A percentile compares a stretch with the other conserved stretches of the same genome.
Conservation (phyloP, 2,113 vertebrate genomes). For the Vanacampus margaritifer region DNA sequence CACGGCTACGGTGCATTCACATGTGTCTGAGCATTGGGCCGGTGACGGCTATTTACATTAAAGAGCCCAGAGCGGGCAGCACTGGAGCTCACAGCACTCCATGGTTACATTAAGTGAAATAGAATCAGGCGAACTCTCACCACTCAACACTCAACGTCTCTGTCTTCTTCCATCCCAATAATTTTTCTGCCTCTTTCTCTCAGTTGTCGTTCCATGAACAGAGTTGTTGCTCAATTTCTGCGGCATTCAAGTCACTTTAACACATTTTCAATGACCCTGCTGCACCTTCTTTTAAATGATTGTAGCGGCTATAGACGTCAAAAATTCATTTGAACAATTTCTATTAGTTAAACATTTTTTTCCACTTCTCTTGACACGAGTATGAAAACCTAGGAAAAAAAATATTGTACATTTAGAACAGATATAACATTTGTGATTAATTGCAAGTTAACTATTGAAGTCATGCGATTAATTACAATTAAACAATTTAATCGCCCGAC, state of each 20-base stretch:
- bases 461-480: too few species aligned
- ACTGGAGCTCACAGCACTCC: conserved; percentile 56
- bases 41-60: conserved; percentile 70
- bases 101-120: conserved; percentile 70
- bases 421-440: too few species aligned
- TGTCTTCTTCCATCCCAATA: conserved; percentile 36
- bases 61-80: conserved; percentile 58
- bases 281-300: neutral
- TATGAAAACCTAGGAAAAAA: too few species aligned
- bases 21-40: conserved; percentile 55
- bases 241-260: conserved; percentile 16
- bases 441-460: too few species aligned
- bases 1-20: conserved; percentile 54
- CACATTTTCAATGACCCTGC: conserved; percentile 3
- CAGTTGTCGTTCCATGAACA: conserved; percentile 18
- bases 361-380: too few species aligned
- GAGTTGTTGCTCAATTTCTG: conserved; percentile 10
- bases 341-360: too few species aligned
- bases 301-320: too few species aligned
- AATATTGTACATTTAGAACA: too few species aligned
- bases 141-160: conserved; percentile 48
- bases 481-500: too few species aligned
- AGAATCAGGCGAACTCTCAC: conserved; percentile 53
- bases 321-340: too few species aligned
- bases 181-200: conserved; percentile 26